Base-by-base conservation (phyloP, 2,888 invertebrate species). In the Lasioglossum zephyrum region DNA sequence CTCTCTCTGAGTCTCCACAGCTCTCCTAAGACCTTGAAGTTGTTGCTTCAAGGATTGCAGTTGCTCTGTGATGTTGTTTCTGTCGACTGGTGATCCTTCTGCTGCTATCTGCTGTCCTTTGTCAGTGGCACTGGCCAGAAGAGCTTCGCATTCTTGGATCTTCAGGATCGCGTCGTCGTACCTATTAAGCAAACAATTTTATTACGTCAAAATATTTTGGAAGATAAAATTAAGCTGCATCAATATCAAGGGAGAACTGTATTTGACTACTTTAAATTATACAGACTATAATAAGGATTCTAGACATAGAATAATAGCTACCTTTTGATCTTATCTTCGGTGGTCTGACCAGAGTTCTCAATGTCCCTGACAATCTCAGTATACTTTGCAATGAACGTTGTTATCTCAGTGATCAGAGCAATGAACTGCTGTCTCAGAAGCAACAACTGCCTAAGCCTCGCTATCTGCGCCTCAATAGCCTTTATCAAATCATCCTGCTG, bases 71-170 rank as follows among this genome's bases (percentile, higher is more conserved):
- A 99, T 97, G 90, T 97, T 97, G 92, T 98, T 98, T 91, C 98
- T 96, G 92, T 99, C 99, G 31, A 97, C 97, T 0, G 98, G 97
- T 4, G 98, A 97, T 69, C 98, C 98, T 95, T 99, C 99, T 0
- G 97, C 97, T 0, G 98, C 98, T 53, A 99, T 99, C 94, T 98
- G 98, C 93, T 98, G 98, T 0, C 99, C 99, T 94, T 99, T 99
- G 93, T 99, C 99, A 22, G 97, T 97, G 0, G 99, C 98, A 8
- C 98, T 97, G 0, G 98, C 98, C 13, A 99, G 95, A 57, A 97
- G 96, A 16, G 98, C 98, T 95, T 99, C 99, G 94, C 98, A 98
- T 92, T 98, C 98, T 95, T 98, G 98, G 78, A 99, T 98, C 93
- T 98, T 98, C 0, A 97, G 95, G 87, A 98, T 98, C 0, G 98